A percentile compares a stretch with the other conserved stretches of the same genome.
phyloP scores from a whole-genome alignment of 2,797 vertebrate species.

The Telmatherina bonti region DNA sequence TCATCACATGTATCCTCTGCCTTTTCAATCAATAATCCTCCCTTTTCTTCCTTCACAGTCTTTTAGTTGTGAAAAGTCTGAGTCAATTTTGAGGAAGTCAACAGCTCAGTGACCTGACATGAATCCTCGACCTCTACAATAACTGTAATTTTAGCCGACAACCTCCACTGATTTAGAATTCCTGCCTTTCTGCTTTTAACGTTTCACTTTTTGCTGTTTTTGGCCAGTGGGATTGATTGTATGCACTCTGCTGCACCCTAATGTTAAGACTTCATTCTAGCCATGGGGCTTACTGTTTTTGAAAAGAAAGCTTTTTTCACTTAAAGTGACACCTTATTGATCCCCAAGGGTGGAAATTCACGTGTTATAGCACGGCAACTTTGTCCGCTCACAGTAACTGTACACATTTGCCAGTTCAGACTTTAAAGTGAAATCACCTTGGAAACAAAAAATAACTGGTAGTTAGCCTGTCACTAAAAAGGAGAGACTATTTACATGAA shows the following conservation, averaged over 20 bases:
- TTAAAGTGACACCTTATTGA: slow-evolving; percentile 23
- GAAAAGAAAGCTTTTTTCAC: slow-evolving; percentile 13
- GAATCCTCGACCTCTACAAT: slow-evolving; percentile 27
- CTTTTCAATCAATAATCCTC: slow-evolving; percentile 18
- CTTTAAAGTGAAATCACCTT: slow-evolving; percentile 5
- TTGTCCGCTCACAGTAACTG: neutral
- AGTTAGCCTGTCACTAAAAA: too few relatives aligned
- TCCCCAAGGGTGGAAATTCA: neutral
- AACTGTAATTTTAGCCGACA: slow-evolving; percentile 29
- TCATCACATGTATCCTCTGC: slow-evolving; percentile 6
- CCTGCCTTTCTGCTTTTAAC: slow-evolving; percentile 1
- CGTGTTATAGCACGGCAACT: neutral
- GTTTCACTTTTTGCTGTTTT: slow-evolving; percentile 15
- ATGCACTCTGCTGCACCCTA: slow-evolving; percentile 8
- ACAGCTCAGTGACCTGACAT: slow-evolving; percentile 23
- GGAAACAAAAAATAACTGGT: neutral
- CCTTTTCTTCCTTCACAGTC: slow-evolving; percentile 5
- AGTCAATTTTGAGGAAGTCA: slow-evolving; percentile 35
- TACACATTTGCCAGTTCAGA: neutral
- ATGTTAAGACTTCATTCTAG: slow-evolving; percentile 17
- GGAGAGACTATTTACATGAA: too few relatives aligned
- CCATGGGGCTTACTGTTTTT: slow-evolving; percentile 8
- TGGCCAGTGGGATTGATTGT: slow-evolving; percentile 15
- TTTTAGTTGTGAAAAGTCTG: slow-evolving; percentile 18
- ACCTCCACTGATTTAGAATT: slow-evolving; percentile 9